Evolutionary conservation across 2,113 vertebrate species (phyloP).

Genomic region (Hyperoodon ampullatus): DNA sequence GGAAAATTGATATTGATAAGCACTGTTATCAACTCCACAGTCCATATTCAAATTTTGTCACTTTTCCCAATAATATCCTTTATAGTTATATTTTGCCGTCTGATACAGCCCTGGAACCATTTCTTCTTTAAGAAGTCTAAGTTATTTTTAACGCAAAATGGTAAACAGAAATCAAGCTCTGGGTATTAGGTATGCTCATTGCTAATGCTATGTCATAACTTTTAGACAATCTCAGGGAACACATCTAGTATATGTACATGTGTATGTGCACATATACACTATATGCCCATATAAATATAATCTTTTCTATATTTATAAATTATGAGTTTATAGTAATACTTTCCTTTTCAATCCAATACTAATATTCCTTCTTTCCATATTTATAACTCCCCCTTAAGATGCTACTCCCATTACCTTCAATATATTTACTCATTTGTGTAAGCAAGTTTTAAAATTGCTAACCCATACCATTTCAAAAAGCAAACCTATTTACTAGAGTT

Average conservation of each 20-base stretch:
- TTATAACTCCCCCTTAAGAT: not conserved
- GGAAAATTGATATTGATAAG: not conserved
- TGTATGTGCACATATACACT: not conserved
- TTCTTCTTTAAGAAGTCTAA: not conserved
- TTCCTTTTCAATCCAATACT: not conserved
- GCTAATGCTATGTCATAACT: not conserved
- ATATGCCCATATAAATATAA: not conserved
- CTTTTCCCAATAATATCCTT: not conserved
- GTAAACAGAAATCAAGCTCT: not conserved
- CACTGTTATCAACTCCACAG: not conserved
- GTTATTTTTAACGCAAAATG: not conserved
- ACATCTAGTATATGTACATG: not conserved
- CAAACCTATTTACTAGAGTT: not conserved
- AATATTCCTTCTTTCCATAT: not conserved
- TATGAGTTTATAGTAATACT: not conserved
- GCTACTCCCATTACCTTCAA: not conserved
- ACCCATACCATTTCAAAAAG: not conserved
- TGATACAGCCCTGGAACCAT: not conserved
- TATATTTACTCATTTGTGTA: conserved; percentile 1
- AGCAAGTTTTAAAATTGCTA: not conserved
- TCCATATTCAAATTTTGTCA: not conserved
- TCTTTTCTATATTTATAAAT: not conserved
- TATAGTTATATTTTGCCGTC: not conserved
- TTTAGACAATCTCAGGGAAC: not conserved
- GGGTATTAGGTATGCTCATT: not conserved